Evolutionary conservation across 1,140 invertebrate species (phyloP).

Genomic region (Drosophila hydei): DNA sequence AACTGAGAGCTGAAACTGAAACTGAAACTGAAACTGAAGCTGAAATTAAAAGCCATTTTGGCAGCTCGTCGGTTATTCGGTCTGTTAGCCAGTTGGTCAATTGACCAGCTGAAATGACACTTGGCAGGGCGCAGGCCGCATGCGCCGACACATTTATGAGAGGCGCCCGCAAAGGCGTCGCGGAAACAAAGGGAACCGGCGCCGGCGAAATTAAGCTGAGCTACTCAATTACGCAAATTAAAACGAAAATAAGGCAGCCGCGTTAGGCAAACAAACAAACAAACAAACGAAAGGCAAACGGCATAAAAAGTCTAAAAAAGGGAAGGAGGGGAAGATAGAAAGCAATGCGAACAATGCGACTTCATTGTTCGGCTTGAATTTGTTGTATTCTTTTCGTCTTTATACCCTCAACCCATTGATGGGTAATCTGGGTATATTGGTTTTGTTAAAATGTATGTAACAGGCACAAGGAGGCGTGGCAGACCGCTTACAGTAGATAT

Average conservation of each 20-base stretch:
- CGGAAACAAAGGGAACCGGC: neutral
- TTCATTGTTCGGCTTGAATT: slow-evolving; percentile 26
- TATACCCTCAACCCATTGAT: too few relatives aligned
- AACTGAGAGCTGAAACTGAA: slow-evolving; percentile 11
- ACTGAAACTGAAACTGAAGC: slow-evolving; percentile 12
- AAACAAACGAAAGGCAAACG: slow-evolving; percentile 25
- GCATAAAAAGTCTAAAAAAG: slow-evolving; percentile 39
- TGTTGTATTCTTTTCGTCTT: slow-evolving; percentile 14
- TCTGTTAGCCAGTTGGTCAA: slow-evolving; percentile 39
- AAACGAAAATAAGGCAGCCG: slow-evolving; percentile 71
- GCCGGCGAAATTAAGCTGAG: slow-evolving; percentile 71
- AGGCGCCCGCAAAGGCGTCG: neutral
- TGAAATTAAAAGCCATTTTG: slow-evolving; percentile 20
- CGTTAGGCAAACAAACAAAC: slow-evolving; percentile 56
- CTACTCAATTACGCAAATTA: slow-evolving; percentile 81
- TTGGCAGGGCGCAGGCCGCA: slow-evolving; percentile 27
- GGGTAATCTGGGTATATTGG: too few relatives aligned
- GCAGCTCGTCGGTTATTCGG: slow-evolving; percentile 31
- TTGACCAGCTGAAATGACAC: slow-evolving; percentile 16
- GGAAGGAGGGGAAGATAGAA: slow-evolving; percentile 36
- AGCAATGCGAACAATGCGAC: slow-evolving; percentile 59
- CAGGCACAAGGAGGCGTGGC: too few relatives aligned
- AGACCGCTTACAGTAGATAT: too few relatives aligned
- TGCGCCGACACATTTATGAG: slow-evolving; percentile 38
- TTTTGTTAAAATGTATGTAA: too few relatives aligned